These are phyloP conservation scores for Selene dorsalis DNA, from an alignment of 2,797 vertebrate genomes.

Conservation along the genomic window DNA sequence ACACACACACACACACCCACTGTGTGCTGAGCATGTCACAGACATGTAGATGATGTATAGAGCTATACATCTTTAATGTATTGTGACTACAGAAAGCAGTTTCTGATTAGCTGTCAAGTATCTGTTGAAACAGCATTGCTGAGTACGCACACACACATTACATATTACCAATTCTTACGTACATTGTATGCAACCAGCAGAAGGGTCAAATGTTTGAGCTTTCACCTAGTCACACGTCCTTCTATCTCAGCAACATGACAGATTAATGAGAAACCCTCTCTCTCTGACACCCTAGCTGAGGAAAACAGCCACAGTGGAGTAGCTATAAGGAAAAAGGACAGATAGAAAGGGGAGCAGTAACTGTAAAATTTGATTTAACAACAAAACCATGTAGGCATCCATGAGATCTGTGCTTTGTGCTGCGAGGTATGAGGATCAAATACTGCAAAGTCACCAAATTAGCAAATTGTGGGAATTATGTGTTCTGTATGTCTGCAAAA, in stretches of 20 bases:
- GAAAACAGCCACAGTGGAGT: slow-evolving; percentile 12
- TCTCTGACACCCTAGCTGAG: slow-evolving; percentile 23
- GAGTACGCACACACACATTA: background rate
- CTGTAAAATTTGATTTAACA: slow-evolving; percentile 65
- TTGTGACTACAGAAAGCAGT: background rate
- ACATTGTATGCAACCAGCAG: background rate
- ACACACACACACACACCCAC: too few relatives aligned
- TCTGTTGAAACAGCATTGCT: background rate
- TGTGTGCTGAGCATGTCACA: background rate
- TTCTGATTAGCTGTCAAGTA: background rate
- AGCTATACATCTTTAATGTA: background rate
- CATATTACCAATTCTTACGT: background rate
- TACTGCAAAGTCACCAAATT: slow-evolving; percentile 64
- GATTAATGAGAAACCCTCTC: slow-evolving; percentile 40
- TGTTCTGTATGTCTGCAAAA: slow-evolving; percentile 59
- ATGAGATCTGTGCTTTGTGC: slow-evolving; percentile 21
- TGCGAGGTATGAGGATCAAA: slow-evolving; percentile 37
- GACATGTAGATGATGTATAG: fast-evolving
- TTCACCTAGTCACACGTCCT: slow-evolving; percentile 27
- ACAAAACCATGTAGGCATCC: slow-evolving; percentile 41
- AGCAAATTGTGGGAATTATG: slow-evolving; percentile 47
- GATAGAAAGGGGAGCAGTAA: slow-evolving; percentile 28
- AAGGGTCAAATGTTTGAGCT: slow-evolving; percentile 24
- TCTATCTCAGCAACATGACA: slow-evolving; percentile 41
- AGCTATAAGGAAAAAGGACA: slow-evolving; percentile 36